Percentiles rank a stretch among this genome's conserved stretches.
Evolutionary conservation across 2,888 invertebrate genomes (phyloP).

Genomic region (Chironomus riparius): DNA sequence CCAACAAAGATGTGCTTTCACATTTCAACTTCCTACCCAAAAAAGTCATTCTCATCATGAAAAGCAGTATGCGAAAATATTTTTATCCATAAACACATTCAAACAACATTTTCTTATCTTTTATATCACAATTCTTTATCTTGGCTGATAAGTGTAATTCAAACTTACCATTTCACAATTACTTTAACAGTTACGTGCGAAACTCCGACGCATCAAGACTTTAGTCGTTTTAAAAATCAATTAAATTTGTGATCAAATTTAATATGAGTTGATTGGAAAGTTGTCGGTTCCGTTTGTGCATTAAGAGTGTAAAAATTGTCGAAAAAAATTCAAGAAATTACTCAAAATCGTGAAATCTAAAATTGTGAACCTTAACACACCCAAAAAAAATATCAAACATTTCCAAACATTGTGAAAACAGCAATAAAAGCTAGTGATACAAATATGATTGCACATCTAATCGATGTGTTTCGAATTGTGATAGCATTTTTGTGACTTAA

Average conservation of each 20-base stretch:
- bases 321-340: too few relatives aligned
- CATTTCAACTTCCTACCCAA: too few relatives aligned
- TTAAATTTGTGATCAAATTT: neutral
- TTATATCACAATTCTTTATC: neutral
- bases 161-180: neutral
- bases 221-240: neutral
- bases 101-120: neutral
- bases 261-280: neutral
- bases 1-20: too few relatives aligned
- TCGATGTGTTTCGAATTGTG: too few relatives aligned
- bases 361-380: neutral
- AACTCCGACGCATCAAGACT: neutral
- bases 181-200: neutral
- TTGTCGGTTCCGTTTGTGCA: neutral
- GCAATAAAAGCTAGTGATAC: too few relatives aligned
- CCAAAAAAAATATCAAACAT: neutral
- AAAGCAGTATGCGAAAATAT: neutral
- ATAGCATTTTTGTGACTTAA: too few relatives aligned
- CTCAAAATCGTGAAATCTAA: neutral
- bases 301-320: too few relatives aligned
- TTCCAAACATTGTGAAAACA: too few relatives aligned
- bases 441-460: too few relatives aligned
- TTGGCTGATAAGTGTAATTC: neutral
- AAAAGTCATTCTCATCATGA: constrained; percentile 4
- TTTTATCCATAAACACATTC: neutral